Evolutionary conservation across 2,113 vertebrate genomes (phyloP), one percentile per base, ranked within the genome.

Genomic region (Amazona vittata): DNA sequence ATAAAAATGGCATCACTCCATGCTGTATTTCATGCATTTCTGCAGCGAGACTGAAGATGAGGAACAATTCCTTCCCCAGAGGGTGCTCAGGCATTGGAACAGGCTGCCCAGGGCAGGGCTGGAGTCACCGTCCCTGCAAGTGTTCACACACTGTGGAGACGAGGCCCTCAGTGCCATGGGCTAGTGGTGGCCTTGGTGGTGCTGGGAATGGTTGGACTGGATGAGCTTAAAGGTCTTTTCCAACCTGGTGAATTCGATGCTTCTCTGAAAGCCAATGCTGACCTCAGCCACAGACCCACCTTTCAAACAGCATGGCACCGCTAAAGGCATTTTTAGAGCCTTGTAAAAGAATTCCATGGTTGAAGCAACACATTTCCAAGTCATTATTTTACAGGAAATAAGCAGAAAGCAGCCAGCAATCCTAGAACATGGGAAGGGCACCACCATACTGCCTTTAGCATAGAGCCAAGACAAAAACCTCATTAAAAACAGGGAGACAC

Each of bases 381-480:
- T 12, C 39, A 11, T 10, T 64, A 5, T 95, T 91, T 76, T 69
- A 64, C 28, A 88, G 73, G 85, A 49, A 96, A 29, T 12, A 65
- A 92, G 63, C 62, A 92, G 85, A 90, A 92, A 78, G 65, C 75
- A 89, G 26, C n/a, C 47, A 75, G 33, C 39, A 55, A 41, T 37
- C 78, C 67, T 47, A 74, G 63, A 89, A 70, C 62, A 37, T 0
- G 57, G 89, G 60, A 84, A 96, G 85, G 86, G 78, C 75, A 71
- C 8, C 70, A 21, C 57, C 50, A 10, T 68, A 8, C 67, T 59
- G 92, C 70, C 68, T 95, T 90, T 89, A 93, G 96, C 67, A 49
- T 11, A 47, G 1, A 87, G 91, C 57, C 97, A 50, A 93, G 83
- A 74, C 33, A 79, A 85, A 93, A 97, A 95, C 26, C 33, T 35